These are phyloP conservation scores for Caligus rogercresseyi DNA, from an alignment of 1,140 invertebrate species.

Conservation along the genomic window DNA sequence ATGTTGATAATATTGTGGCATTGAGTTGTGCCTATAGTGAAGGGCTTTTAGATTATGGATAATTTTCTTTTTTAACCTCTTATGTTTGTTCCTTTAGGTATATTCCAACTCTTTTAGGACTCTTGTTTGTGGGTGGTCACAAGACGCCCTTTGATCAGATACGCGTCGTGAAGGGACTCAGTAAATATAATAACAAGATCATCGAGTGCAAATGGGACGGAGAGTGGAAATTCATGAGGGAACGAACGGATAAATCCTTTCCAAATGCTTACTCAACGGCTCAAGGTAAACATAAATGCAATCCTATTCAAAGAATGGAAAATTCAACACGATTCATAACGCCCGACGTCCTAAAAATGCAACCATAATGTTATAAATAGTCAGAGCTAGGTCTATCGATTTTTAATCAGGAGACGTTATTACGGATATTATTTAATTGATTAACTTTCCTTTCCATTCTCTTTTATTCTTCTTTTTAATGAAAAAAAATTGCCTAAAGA, in stretches of 20 bases:
- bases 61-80: conserved; percentile 22
- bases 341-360: too few relatives aligned
- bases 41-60: conserved; percentile 24
- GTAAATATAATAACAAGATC: conserved; percentile 74
- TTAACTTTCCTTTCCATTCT: too few relatives aligned
- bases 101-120: conserved; percentile 41
- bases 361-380: too few relatives aligned
- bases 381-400: too few relatives aligned
- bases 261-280: conserved; percentile 77
- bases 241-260: conserved; percentile 88
- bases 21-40: too few relatives aligned
- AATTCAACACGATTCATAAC: neutral
- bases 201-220: conserved; percentile 66
- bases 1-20: too few relatives aligned
- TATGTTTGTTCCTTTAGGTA: conserved; percentile 1
- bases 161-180: conserved; percentile 46
- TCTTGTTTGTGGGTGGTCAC: conserved; percentile 56
- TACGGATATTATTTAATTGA: too few relatives aligned
- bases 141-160: conserved; percentile 48
- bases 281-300: conserved; percentile 35
- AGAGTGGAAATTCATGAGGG: conserved; percentile 82
- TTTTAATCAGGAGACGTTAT: too few relatives aligned
- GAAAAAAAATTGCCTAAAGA: too few relatives aligned
- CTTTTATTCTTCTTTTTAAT: too few relatives aligned
- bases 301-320: neutral